These are phyloP conservation scores for Drosophila vallismaia DNA, from an alignment of 2,888 invertebrate genomes.

Conservation along the genomic window DNA sequence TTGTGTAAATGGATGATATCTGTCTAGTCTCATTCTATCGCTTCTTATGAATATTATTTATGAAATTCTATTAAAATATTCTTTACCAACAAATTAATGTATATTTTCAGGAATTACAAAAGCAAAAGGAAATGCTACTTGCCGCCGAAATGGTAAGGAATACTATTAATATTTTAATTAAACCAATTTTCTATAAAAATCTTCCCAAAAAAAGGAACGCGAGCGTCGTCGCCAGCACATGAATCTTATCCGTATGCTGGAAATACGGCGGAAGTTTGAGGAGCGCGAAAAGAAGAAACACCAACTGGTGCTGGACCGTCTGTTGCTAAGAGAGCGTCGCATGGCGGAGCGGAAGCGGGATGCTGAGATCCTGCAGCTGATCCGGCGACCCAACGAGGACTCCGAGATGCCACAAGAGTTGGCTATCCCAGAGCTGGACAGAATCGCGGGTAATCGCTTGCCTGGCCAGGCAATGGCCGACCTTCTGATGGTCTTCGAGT, in stretches of 20 bases:
- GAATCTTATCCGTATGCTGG: constrained; percentile 93
- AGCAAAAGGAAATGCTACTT: constrained; percentile 92
- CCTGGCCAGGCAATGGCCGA: constrained; percentile 96
- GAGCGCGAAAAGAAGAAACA: constrained; percentile 90
- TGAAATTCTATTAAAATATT: not conserved
- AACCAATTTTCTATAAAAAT: not conserved
- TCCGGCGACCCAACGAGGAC: constrained; percentile 95
- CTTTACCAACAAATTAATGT: not conserved
- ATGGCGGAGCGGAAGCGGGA: constrained; percentile 89
- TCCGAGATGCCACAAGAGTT: constrained; percentile 92
- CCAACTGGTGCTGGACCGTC: constrained; percentile 91
- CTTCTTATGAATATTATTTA: not conserved
- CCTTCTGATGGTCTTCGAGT: constrained; percentile 97
- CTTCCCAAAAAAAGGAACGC: constrained; percentile 88
- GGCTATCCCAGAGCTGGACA: constrained; percentile 88
- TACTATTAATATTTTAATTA: rapidly evolving
- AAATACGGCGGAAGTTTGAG: constrained; percentile 93
- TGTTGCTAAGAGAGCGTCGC: constrained; percentile 93
- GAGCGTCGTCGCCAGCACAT: constrained; percentile 96
- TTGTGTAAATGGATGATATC: not conserved
- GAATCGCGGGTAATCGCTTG: constrained; percentile 92
- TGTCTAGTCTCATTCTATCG: not conserved
- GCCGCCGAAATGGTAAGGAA: constrained; percentile 91
- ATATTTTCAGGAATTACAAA: constrained; percentile 90
- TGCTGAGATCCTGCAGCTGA: constrained; percentile 88